These are phyloP conservation scores for Tragelaphus strepsiceros DNA, from an alignment of 2,113 vertebrate species.

Conservation along the genomic window DNA sequence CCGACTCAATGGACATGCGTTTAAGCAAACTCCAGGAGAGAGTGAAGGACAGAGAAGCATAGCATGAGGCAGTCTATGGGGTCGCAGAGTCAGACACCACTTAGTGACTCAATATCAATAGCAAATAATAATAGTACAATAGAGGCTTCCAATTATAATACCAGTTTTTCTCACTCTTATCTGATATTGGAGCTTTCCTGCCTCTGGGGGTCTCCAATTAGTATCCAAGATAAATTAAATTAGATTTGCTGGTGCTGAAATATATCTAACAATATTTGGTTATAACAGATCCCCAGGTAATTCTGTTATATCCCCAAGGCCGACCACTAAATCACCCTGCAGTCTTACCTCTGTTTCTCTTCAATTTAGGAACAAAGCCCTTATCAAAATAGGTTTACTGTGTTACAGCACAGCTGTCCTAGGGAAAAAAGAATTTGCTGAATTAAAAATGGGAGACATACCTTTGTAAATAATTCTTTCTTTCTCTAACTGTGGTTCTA, in stretches of 20 bases:
- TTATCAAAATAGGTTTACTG: not conserved
- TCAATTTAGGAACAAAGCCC: not conserved
- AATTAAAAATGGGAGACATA: not conserved
- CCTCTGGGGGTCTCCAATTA: not conserved
- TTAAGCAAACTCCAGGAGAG: not conserved
- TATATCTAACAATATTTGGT: not conserved
- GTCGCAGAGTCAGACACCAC: not conserved
- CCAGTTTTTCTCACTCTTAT: not conserved
- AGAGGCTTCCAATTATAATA: not conserved
- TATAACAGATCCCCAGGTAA: not conserved
- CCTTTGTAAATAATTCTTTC: not conserved
- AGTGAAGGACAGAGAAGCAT: not conserved
- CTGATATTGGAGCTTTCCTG: not conserved
- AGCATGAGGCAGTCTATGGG: not conserved
- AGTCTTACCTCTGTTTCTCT: not conserved
- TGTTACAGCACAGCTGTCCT: not conserved
- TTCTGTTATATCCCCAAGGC: not conserved
- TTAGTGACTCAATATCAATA: not conserved
- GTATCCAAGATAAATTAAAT: not conserved
- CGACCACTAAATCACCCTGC: too few species aligned
- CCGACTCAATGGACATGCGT: accelerated
- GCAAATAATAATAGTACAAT: not conserved
- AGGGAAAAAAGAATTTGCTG: not conserved
- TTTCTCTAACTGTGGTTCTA: not conserved
- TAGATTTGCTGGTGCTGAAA: not conserved